These are phyloP conservation scores for Drepanosiphum platanoidis DNA, from an alignment of 2,888 invertebrate genomes.

Conservation along the genomic window DNA sequence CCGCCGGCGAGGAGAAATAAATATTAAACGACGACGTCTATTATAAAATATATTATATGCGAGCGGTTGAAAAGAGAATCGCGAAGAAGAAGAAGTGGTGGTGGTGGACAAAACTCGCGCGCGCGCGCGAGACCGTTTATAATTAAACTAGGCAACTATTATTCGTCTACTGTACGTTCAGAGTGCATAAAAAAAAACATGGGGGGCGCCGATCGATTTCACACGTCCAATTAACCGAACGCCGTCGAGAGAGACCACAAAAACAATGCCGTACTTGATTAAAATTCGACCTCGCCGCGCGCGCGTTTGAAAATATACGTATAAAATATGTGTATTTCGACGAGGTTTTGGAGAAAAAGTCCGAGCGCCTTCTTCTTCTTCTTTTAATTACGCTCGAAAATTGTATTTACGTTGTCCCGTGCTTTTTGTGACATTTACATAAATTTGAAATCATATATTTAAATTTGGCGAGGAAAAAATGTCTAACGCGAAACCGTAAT, in stretches of 20 bases:
- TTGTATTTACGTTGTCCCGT: background rate
- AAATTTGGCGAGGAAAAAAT: background rate
- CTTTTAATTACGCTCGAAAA: background rate
- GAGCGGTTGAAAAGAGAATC: too few relatives aligned
- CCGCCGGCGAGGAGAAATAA: too few relatives aligned
- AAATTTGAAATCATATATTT: background rate
- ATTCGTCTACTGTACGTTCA: background rate
- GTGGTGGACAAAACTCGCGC: too few relatives aligned
- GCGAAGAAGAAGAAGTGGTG: too few relatives aligned
- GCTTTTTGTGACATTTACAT: background rate
- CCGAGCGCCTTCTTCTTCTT: background rate
- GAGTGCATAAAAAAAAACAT: background rate
- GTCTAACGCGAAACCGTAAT: background rate
- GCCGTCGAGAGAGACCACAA: background rate
- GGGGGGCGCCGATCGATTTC: background rate
- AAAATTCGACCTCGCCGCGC: background rate
- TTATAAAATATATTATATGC: too few relatives aligned
- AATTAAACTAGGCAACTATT: slow-evolving; percentile 5
- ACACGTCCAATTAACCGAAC: background rate
- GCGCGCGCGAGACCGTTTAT: too few relatives aligned
- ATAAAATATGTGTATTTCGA: too few relatives aligned
- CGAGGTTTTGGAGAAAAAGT: background rate
- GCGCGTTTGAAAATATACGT: background rate
- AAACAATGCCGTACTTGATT: background rate
- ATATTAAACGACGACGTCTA: too few relatives aligned